Evolutionary conservation across 1,140 invertebrate genomes (phyloP), one percentile per base, ranked within the genome.

Genomic region (Melipona quadrifasciata): DNA sequence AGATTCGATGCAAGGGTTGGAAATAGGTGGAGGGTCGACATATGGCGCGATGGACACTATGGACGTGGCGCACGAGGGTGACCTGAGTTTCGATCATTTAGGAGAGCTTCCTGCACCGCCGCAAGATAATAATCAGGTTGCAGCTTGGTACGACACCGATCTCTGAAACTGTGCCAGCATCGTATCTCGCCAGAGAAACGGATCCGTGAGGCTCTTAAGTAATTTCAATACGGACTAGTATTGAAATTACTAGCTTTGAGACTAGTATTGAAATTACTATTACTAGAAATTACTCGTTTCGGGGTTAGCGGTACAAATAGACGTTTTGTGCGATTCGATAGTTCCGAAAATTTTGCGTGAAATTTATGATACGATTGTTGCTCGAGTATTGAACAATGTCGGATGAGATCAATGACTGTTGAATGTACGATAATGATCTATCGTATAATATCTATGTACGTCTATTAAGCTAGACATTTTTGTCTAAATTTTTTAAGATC

Each of bases 91-190:
- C 93, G 97, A 98, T 92, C 97, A 96, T 90, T 96, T 98, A 87
- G 97, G 98, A 91, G 96, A 97, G 91, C 96, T 98, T 93, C 97
- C 97, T 75, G 97, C 98, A 88, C 98, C 98, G 68, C 98, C 98
- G 74, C 97, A 97, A 90, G 98, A 98, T 93, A 98, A 98, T 94
- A 97, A 97, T 92, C 98, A 98, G 92, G 97, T 98, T 78, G 97
- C 98, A 87, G 98, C 98, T 90, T 99, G 98, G 98, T 99, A 99
- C 95, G 98, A 99, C 95, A 99, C 98, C 86, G 98, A 99, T 95
- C 97, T 99, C 91, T 99, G 97, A 95, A 91, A 87, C 88, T 86
- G 90, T 91, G 83, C 87, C 84, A 79, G 84, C 82, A 72, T 67
- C 57, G 71, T 76, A 85, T 85, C 87, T 89, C 79, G 61, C 65